These are phyloP conservation scores for Hoplodrina ambigua DNA, from an alignment of 2,888 invertebrate genomes.

Conservation along the genomic window DNA sequence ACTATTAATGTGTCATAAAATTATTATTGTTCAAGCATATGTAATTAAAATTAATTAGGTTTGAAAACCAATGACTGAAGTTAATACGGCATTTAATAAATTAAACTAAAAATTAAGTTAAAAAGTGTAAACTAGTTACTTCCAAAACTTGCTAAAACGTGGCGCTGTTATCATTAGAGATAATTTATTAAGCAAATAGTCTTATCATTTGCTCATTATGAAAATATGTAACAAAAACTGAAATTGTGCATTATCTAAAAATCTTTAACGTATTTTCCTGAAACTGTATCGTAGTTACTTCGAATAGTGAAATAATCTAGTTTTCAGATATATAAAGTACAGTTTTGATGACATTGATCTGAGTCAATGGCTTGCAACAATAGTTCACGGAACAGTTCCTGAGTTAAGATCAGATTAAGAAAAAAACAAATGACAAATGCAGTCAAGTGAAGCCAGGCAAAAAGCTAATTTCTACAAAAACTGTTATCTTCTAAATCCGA, in stretches of 20 bases:
- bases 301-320: not conserved
- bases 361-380: slow-evolving; percentile 38
- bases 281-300: not conserved
- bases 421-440: slow-evolving; percentile 32
- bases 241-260: not conserved
- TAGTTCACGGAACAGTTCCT: slow-evolving; percentile 34
- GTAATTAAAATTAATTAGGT: not conserved
- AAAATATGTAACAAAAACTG: slow-evolving; percentile 2
- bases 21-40: not conserved
- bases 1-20: not conserved
- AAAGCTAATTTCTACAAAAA: slow-evolving; percentile 23
- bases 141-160: not conserved
- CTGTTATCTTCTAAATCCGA: not conserved
- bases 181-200: slow-evolving; percentile 24
- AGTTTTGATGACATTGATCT: slow-evolving; percentile 45
- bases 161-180: slow-evolving; percentile 28
- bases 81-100: not conserved
- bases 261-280: not conserved
- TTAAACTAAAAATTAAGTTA: not conserved
- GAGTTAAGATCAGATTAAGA: slow-evolving; percentile 25
- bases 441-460: slow-evolving; percentile 23
- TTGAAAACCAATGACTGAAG: not conserved
- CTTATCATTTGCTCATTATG: slow-evolving; percentile 25
- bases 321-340: slow-evolving; percentile 6
- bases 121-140: not conserved